Evolutionary conservation across 1,140 invertebrate genomes (phyloP).

Genomic region (Hypsibius dujardini): DNA sequence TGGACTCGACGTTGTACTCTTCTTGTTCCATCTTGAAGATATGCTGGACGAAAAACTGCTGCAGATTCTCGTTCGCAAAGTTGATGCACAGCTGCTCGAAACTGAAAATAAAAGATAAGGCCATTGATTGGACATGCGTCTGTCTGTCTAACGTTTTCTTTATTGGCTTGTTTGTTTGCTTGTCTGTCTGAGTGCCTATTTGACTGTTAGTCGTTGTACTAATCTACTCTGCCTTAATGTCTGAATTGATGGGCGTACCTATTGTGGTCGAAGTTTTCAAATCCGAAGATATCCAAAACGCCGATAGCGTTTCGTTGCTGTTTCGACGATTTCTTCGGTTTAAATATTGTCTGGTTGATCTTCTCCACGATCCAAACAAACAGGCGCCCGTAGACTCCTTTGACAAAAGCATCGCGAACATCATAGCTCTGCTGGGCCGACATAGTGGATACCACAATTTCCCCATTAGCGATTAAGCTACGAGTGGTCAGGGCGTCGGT

Average conservation of each 20-base stretch:
- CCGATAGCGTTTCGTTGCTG: constrained; percentile 69
- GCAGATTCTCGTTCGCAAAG: constrained; percentile 95
- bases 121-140: too few relatives aligned
- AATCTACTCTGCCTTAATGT: too few relatives aligned
- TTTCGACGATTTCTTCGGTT: constrained; percentile 43
- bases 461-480: constrained; percentile 88
- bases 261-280: constrained; percentile 94
- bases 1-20: constrained; percentile 91
- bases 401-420: constrained; percentile 92
- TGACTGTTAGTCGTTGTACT: too few relatives aligned
- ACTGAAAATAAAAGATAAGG: constrained; percentile 38
- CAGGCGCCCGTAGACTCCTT: constrained; percentile 87
- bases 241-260: too few relatives aligned
- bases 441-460: constrained; percentile 83
- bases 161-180: too few relatives aligned
- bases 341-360: constrained; percentile 89
- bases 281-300: constrained; percentile 95
- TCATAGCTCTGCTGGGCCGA: constrained; percentile 81
- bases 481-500: constrained; percentile 79
- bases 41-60: constrained; percentile 97
- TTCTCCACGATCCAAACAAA: constrained; percentile 93
- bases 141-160: too few relatives aligned
- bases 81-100: constrained; percentile 99
- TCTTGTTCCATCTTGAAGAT: constrained; percentile 98
- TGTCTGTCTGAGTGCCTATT: too few relatives aligned